Percentiles rank a stretch among this genome's conserved stretches.
Evolutionary conservation across 2,888 invertebrate species (phyloP).

Genomic region (Pinctada fucata): DNA sequence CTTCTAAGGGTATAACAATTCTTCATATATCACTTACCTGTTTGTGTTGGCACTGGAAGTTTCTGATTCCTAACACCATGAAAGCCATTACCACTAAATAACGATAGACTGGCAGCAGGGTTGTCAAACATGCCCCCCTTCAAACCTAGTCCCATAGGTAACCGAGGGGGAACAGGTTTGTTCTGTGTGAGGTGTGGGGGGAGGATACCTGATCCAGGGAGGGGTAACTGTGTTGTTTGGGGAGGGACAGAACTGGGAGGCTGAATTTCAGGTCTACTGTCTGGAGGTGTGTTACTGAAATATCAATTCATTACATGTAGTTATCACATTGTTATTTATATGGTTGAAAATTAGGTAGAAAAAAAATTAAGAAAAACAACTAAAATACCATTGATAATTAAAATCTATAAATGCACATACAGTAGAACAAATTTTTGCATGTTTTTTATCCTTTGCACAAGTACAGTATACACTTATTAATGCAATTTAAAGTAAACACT

Average conservation of each 20-base stretch:
- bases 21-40: conserved; percentile 32
- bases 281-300: conserved; percentile 14
- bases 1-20: too few species aligned
- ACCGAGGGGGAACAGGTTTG: conserved; percentile 9
- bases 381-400: too few species aligned
- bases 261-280: conserved; percentile 21
- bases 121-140: conserved; percentile 58
- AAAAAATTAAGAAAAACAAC: too few species aligned
- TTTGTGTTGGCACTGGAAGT: conserved; percentile 51
- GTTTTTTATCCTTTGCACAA: too few species aligned
- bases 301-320: neutral
- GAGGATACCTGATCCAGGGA: conserved; percentile 1
- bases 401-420: too few species aligned
- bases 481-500: too few species aligned
- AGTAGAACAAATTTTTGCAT: too few species aligned
- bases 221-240: conserved; percentile 16
- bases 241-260: conserved; percentile 26
- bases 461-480: too few species aligned
- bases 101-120: conserved; percentile 68
- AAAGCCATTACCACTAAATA: conserved; percentile 68
- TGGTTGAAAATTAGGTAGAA: too few species aligned
- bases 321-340: too few species aligned
- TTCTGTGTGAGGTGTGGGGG: conserved; percentile 23
- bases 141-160: conserved; percentile 27
- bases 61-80: conserved; percentile 57